Conservation (phyloP, 2,888 invertebrate genomes). For the Coenonympha glycerion region DNA sequence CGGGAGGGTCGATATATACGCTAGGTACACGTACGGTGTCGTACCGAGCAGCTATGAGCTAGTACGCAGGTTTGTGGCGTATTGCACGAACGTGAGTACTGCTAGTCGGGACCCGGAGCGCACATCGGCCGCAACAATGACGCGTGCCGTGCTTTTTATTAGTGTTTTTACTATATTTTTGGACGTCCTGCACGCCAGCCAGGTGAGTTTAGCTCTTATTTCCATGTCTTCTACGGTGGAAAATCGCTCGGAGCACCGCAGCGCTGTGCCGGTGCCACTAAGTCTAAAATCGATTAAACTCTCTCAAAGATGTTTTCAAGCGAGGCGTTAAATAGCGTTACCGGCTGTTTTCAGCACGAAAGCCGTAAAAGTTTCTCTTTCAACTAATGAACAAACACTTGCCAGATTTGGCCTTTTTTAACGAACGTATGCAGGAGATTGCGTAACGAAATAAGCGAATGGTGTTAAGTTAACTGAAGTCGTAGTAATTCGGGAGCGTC, state of each 20-base stretch:
- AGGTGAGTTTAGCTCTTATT: conserved; percentile 59
- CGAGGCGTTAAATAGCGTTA: conserved; percentile 56
- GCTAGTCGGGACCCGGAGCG: conserved; percentile 50
- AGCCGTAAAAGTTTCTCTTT: conserved; percentile 57
- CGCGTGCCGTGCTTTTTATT: conserved; percentile 78
- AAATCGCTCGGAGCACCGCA: conserved; percentile 26
- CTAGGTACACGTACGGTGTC: conserved; percentile 69
- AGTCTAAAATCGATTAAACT: conserved; percentile 69
- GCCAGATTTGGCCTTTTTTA: conserved; percentile 37
- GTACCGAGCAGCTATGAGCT: conserved; percentile 53
- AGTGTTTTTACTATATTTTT: conserved; percentile 77
- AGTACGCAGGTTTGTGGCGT: conserved; percentile 73
- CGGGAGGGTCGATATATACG: conserved; percentile 73
- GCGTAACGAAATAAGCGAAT: conserved; percentile 43
- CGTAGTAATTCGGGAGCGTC: conserved; percentile 4
- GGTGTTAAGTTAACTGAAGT: conserved; percentile 1
- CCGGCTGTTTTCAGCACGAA: conserved; percentile 57
- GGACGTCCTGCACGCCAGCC: conserved; percentile 75
- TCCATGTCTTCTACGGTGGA: conserved; percentile 28
- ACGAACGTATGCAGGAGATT: conserved; percentile 35
- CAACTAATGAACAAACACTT: conserved; percentile 28
- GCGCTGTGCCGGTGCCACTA: conserved; percentile 39
- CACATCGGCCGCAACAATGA: conserved; percentile 75
- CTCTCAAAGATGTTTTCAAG: conserved; percentile 66
- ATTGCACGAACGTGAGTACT: conserved; percentile 53